A percentile compares a stretch with the other conserved stretches of the same genome.
These are phyloP conservation scores for Mus spretus DNA, from an alignment of 2,797 vertebrate genomes.

Conservation along the genomic window DNA sequence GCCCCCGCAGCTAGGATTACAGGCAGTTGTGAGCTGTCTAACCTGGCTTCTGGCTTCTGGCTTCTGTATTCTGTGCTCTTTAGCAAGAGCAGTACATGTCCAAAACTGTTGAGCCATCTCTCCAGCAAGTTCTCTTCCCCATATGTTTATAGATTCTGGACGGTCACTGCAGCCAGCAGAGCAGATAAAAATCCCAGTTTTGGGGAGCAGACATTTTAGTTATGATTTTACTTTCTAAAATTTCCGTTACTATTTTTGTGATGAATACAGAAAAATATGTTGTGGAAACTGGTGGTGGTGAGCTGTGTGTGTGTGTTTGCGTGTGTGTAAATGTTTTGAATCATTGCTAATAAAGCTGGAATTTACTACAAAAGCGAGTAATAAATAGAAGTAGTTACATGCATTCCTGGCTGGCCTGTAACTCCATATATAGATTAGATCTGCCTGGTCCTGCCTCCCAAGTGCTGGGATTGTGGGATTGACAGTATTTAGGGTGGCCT, in stretches of 20 bases:
- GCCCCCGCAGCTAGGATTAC: not conserved
- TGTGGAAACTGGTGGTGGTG: not conserved
- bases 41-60: not conserved
- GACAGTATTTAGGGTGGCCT: not conserved
- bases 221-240: not conserved
- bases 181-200: not conserved
- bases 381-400: not conserved
- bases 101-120: not conserved
- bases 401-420: not conserved
- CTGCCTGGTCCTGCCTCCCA: no score
- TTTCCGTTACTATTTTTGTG: not conserved
- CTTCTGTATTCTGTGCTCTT: not conserved
- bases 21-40: not conserved
- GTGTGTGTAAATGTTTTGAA: not conserved
- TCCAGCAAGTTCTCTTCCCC: not conserved
- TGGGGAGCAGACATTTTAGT: not conserved
- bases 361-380: not conserved
- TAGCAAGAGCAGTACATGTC: not conserved
- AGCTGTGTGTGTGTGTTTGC: not conserved
- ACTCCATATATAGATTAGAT: not conserved
- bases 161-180: not conserved
- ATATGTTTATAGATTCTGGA: not conserved
- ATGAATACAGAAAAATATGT: not conserved
- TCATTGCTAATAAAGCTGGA: not conserved
- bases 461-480: not conserved